phyloP scores from a whole-genome alignment of 2,113 vertebrate genomes.

The Marmota flaviventris region DNA sequence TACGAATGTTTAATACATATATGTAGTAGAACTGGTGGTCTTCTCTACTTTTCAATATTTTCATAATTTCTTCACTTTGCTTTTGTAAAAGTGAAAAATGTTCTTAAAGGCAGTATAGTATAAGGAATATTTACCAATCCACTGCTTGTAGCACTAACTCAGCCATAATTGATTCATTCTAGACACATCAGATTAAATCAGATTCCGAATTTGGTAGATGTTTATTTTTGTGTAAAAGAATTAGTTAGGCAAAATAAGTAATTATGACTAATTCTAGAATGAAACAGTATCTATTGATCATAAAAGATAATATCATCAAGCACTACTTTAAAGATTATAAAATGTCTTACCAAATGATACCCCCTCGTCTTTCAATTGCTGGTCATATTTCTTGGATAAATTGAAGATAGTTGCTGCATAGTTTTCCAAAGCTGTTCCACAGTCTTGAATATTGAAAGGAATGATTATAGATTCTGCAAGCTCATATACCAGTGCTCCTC shows the following conservation, averaged over 20 bases:
- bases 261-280: not conserved
- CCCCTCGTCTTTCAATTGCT: conserved; percentile 85
- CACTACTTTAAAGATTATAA: not conserved
- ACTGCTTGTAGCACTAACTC: not conserved
- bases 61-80: not conserved
- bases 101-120: not conserved
- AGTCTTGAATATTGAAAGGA: conserved; percentile 93
- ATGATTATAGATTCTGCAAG: conserved; percentile 93
- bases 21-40: not conserved
- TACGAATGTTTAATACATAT: not conserved
- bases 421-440: conserved; percentile 90
- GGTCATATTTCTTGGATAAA: conserved; percentile 88
- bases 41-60: conserved; percentile 37
- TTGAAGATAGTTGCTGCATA: conserved; percentile 90
- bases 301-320: not conserved
- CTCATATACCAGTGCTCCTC: conserved; percentile 92
- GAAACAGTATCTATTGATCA: not conserved
- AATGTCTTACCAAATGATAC: conserved; percentile 94
- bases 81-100: not conserved
- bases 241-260: not conserved
- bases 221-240: conserved; percentile 10
- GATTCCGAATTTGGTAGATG: not conserved
- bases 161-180: not conserved
- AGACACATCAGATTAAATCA: conserved; percentile 33
- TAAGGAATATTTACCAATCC: not conserved